Evolutionary conservation across 2,113 vertebrate species (phyloP).

Genomic region (Notothenia coriiceps): DNA sequence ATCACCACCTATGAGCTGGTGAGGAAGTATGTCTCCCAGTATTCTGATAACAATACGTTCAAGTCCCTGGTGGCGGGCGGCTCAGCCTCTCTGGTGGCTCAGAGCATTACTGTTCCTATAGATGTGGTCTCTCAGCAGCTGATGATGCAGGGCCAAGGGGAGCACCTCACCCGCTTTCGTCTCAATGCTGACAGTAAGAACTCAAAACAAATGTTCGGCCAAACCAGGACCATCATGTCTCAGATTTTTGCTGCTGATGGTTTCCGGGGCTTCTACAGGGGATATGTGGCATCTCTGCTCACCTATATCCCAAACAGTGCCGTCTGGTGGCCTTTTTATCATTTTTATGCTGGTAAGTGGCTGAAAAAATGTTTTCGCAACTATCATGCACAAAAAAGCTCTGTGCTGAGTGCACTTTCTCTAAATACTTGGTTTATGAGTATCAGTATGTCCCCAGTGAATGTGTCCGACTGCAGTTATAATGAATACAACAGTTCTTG

Average conservation of each 20-base stretch:
- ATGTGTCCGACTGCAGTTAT: neutral
- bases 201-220: conserved; percentile 87
- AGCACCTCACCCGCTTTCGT: conserved; percentile 91
- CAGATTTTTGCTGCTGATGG: conserved; percentile 94
- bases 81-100: conserved; percentile 94
- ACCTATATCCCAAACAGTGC: conserved; percentile 99
- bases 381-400: neutral
- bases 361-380: neutral
- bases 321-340: conserved; percentile 99
- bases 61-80: conserved; percentile 96
- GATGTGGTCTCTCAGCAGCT: conserved; percentile 97
- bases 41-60: conserved; percentile 90
- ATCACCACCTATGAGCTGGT: conserved; percentile 98
- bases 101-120: conserved; percentile 98
- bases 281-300: conserved; percentile 94
- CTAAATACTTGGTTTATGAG: neutral
- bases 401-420: neutral
- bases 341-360: conserved; percentile 93
- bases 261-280: conserved; percentile 94
- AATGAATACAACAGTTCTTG: neutral
- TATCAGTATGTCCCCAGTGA: neutral
- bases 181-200: conserved; percentile 67
- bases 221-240: conserved; percentile 91
- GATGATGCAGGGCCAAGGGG: conserved; percentile 96
- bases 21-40: conserved; percentile 90